These are phyloP conservation scores for Rostratula benghalensis DNA, from an alignment of 2,113 vertebrate genomes.

Conservation along the genomic window DNA sequence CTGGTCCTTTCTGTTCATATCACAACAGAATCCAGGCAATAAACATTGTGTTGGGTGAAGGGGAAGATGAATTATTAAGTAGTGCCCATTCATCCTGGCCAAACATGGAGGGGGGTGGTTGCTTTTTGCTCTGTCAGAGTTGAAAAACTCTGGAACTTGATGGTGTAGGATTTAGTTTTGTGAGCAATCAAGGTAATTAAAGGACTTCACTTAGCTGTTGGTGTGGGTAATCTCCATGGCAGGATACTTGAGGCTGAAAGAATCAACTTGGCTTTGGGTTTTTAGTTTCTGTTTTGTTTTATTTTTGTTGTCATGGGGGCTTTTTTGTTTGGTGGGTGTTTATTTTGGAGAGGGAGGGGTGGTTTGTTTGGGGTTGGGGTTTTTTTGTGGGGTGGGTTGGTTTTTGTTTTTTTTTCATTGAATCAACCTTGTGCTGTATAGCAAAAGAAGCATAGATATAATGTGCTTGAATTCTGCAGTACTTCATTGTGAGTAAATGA, in stretches of 20 bases:
- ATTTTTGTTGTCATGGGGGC: neutral
- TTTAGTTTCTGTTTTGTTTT: neutral
- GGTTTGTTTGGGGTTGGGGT: neutral
- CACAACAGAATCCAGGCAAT: neutral
- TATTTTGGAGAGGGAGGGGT: neutral
- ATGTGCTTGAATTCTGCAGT: neutral
- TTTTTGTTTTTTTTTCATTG: neutral
- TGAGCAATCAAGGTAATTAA: neutral
- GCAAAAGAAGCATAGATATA: neutral
- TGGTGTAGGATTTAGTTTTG: neutral
- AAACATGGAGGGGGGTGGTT: accelerated
- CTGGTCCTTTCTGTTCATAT: neutral
- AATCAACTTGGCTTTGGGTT: neutral
- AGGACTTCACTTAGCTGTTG: neutral
- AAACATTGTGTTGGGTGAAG: neutral
- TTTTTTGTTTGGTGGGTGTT: neutral
- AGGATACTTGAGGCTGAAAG: neutral
- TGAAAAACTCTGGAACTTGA: neutral
- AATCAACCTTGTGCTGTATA: neutral
- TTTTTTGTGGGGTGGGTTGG: neutral
- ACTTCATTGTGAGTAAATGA: slow-evolving; percentile 7
- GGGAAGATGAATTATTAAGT: neutral
- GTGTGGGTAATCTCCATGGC: neutral
- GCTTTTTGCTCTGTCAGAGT: neutral
- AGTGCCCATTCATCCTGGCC: neutral